These are phyloP conservation scores for Cataglyphis livida DNA, from an alignment of 2,888 invertebrate species.

Conservation along the genomic window DNA sequence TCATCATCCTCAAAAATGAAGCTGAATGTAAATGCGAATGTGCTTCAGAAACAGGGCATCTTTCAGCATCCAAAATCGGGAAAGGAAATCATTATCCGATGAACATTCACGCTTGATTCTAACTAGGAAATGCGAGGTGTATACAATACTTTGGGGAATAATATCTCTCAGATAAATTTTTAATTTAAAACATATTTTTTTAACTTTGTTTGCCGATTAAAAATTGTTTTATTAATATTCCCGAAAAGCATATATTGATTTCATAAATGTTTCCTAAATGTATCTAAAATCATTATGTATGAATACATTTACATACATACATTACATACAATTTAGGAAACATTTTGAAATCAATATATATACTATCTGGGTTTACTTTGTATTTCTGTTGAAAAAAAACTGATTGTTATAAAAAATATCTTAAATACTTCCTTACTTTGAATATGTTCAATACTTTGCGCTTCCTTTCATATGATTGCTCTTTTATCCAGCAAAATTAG, in stretches of 20 bases:
- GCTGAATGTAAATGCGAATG: constrained; percentile 64
- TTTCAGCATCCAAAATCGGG: constrained; percentile 51
- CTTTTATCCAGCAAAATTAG: constrained; percentile 9
- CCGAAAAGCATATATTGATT: neutral
- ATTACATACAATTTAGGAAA: too few species aligned
- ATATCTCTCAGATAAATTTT: neutral
- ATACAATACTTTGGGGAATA: neutral
- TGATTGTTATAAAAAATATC: neutral
- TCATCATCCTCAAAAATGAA: constrained; percentile 43
- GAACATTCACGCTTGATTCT: constrained; percentile 46
- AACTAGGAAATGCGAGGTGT: neutral
- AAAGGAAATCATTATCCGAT: constrained; percentile 39
- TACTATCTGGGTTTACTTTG: neutral
- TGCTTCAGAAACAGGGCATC: constrained; percentile 39
- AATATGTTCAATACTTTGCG: neutral
- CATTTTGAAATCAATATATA: neutral
- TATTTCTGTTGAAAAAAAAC: neutral
- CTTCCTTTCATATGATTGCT: neutral
- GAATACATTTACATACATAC: too few species aligned
- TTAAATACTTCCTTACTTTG: neutral
- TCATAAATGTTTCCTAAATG: neutral
- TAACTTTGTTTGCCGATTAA: neutral
- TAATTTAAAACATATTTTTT: neutral
- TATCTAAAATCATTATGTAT: neutral
- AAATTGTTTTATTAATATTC: neutral